Evolutionary conservation across 1,140 invertebrate species (phyloP), one percentile per base, ranked within the genome.

Genomic region (Papilio polyxenes): DNA sequence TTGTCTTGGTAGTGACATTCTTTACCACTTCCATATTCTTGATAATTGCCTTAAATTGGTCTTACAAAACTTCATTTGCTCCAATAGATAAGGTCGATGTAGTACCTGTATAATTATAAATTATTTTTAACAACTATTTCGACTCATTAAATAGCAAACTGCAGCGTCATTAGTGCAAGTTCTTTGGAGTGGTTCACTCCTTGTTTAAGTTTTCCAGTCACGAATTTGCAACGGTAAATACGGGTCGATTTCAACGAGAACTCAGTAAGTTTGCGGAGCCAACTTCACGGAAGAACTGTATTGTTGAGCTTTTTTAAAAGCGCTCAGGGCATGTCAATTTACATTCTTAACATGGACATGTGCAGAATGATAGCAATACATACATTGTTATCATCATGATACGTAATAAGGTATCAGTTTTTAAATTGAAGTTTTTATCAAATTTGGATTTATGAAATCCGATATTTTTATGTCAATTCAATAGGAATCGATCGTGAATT

Each of bases 181-280:
- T 69, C 65, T 69, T 69, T 69, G 65, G 65, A 6, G 31, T 59
- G 15, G 65, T 69, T 69, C 23, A 11, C 23, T 31, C 65, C 37
- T 69, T 69, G 65, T 69, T 69, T 69, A 69, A 69, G 65, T 69
- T 69, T 69, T 69, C 65, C 65, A 69, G 65, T 69, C 65, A 69
- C 65, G 65, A 69, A 69, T 69, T 37, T 72, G 65, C 65, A 72
- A 72, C 65, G 31, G 65, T 72, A 72, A 40, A 72, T 72, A 72
- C 65, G 65, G 65, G 65, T 72, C 65, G 65, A 72, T 72, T 72
- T 72, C 65, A 72, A 72, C 62, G 10, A 31, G 62, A 65, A 23
- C 65, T 72, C 65, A 3, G 65, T 72, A 72, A 72, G 65, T 72
- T 72, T 37, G 65, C 65, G 65, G 23, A 37, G 65, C 65, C 31